A percentile compares a stretch with the other conserved stretches of the same genome.
phyloP scores from a whole-genome alignment of 2,113 vertebrate species.

The Megalops atlanticus region DNA sequence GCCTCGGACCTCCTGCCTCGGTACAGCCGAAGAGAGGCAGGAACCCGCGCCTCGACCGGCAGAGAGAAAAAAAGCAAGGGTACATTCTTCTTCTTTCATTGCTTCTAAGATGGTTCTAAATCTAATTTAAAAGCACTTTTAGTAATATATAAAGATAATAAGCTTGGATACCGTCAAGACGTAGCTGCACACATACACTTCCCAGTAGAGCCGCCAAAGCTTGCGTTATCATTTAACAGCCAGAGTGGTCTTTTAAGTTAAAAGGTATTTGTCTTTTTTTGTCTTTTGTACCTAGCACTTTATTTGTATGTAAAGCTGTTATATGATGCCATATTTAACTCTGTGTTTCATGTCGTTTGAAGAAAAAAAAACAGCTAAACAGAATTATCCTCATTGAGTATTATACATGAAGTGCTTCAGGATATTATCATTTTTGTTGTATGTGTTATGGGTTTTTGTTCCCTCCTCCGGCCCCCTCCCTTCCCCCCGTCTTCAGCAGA shows the following conservation, averaged over 20 bases:
- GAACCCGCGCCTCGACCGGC: not conserved
- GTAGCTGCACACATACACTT: conserved; percentile 57
- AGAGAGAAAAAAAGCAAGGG: not conserved
- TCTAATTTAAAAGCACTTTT: conserved; percentile 71
- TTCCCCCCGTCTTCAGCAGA: not conserved
- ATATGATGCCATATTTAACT: conserved; percentile 61
- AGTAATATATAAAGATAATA: conserved; percentile 56
- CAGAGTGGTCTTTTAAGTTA: conserved; percentile 51
- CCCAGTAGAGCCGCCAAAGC: conserved; percentile 58
- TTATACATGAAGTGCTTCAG: conserved; percentile 46
- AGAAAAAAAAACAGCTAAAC: conserved; percentile 43
- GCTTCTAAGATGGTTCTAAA: conserved; percentile 44
- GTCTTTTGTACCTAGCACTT: conserved; percentile 77
- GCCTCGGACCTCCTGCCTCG: not conserved
- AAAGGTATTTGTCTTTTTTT: conserved; percentile 46
- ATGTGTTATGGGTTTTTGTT: conserved; percentile 33
- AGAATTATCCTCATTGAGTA: conserved; percentile 44
- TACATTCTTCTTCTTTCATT: conserved; percentile 29
- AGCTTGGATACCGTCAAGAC: conserved; percentile 59
- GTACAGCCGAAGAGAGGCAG: not conserved
- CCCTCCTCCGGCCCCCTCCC: conserved; percentile 9
- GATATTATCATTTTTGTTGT: conserved; percentile 43
- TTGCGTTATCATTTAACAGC: conserved; percentile 58
- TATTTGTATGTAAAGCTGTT: conserved; percentile 65
- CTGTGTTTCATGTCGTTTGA: conserved; percentile 33